phyloP scores from a whole-genome alignment of 2,888 invertebrate species.

The Agrotis exclamationis region DNA sequence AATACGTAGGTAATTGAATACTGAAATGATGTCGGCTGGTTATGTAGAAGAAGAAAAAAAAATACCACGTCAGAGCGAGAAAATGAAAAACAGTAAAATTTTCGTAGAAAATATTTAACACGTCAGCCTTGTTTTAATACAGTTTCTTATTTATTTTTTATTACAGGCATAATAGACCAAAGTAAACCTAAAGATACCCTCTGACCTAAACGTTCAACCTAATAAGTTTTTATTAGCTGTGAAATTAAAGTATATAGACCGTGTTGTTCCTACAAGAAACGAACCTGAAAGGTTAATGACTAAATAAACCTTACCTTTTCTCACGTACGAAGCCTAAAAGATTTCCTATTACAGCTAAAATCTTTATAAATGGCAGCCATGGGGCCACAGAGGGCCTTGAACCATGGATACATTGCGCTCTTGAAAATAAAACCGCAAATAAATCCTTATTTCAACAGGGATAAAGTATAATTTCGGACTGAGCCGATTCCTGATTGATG shows the following conservation, averaged over 20 bases:
- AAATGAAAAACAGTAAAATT: neutral
- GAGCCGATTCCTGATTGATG: conserved; percentile 47
- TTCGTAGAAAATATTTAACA: neutral
- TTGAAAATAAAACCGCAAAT: conserved; percentile 19
- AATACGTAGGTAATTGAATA: too few species aligned
- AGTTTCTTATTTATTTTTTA: too few species aligned
- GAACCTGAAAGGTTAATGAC: conserved; percentile 12
- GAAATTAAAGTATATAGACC: conserved; percentile 16
- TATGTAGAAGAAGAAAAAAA: neutral
- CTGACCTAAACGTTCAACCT: neutral
- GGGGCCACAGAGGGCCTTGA: conserved; percentile 50
- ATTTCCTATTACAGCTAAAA: conserved; percentile 47
- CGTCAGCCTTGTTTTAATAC: neutral
- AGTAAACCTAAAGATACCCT: neutral
- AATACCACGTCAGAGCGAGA: neutral
- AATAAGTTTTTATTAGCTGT: conserved; percentile 36
- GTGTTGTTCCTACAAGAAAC: conserved; percentile 5
- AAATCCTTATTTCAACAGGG: conserved; percentile 11
- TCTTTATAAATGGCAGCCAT: conserved; percentile 48
- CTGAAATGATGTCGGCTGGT: neutral
- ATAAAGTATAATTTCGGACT: conserved; percentile 34
- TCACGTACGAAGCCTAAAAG: conserved; percentile 37
- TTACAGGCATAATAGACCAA: neutral
- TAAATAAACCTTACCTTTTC: conserved; percentile 30
- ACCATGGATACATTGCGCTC: conserved; percentile 51